Percentiles rank a stretch among this genome's conserved stretches.
phyloP scores from a whole-genome alignment of 1,140 invertebrate genomes.

The Drosophila nannoptera region DNA sequence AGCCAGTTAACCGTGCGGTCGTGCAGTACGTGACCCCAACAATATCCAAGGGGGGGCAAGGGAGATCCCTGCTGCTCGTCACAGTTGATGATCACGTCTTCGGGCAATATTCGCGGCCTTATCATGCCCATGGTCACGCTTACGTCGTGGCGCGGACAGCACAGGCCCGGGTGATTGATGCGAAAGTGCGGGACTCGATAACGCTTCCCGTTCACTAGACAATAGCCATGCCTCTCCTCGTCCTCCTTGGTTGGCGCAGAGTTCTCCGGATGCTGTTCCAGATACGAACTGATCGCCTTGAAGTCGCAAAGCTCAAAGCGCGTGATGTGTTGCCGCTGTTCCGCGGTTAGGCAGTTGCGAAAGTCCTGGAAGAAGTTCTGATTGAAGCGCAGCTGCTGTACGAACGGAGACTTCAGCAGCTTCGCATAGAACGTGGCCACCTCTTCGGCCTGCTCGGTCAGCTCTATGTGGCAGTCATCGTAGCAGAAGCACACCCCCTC shows the following conservation, averaged over 20 bases:
- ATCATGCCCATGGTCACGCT: constrained; percentile 13
- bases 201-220: constrained; percentile 1
- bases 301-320: constrained; percentile 18
- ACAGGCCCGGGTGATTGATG: constrained; percentile 4
- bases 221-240: constrained; percentile 4
- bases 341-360: not conserved
- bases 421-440: constrained; percentile 27
- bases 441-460: constrained; percentile 28
- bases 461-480: not conserved
- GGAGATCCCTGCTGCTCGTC: not conserved
- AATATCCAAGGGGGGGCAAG: constrained; percentile 5
- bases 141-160: not conserved
- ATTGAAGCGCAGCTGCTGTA: not conserved
- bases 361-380: constrained; percentile 20
- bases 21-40: constrained; percentile 9
- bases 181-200: not conserved
- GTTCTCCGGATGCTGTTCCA: not conserved
- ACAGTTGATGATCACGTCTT: constrained; percentile 22
- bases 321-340: constrained; percentile 6
- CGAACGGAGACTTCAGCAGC: constrained; percentile 2
- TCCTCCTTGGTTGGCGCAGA: too few relatives aligned
- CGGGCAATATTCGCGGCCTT: constrained; percentile 12
- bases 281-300: not conserved
- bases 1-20: constrained; percentile 18
- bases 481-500: constrained; percentile 16